Evolutionary conservation across 1,140 invertebrate genomes (phyloP), one percentile per base, ranked within the genome.

Genomic region (Drosophila littoralis): DNA sequence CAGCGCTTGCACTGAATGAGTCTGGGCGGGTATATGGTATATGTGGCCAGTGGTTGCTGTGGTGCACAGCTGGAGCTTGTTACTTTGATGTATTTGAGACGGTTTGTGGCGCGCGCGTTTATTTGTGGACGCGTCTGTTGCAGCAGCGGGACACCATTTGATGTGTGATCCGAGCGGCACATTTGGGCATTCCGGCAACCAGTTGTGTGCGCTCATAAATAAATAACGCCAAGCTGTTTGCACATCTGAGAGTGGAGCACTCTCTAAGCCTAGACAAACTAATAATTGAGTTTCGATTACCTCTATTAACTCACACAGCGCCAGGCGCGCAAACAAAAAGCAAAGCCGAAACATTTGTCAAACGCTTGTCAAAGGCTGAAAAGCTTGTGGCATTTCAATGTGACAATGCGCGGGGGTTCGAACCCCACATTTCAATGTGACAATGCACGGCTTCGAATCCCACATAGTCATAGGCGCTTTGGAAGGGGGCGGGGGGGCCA

Each of bases 21-120:
- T 15, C 5, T 48, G 45, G 45, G 6, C 45, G 17, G 45, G 22
- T 28, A 28, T 28, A 28, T 22, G 45, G 45, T 48, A 22, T 22
- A 36, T 52, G 32, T 36, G 74, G 43, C 45, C 51, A 48, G 66
- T 50, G 73, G 75, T 46, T 55, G 64, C 81, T 89, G 85, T 68
- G 79, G 66, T 70, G 69, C 86, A 75, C 90, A 91, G 90, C 90
- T 88, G 86, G 90, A 90, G 90, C 75, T 84, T 80, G 85, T 88
- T 90, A 85, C 81, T 91, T 80, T 91, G 90, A 91, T 91, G 90
- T 85, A 91, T 91, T 90, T 75, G 81, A 61, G 63, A 60, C 64
- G 64, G 61, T 71, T 73, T 68, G 61, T 75, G 78, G 48, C 46
- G 70, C 73, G 72, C 72, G 80, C 64, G 84, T 90, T 91, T 83